Percentiles rank a stretch among this genome's conserved stretches.
These are phyloP conservation scores for Sepiola atlantica DNA, from an alignment of 2,888 invertebrate genomes.

Conservation along the genomic window DNA sequence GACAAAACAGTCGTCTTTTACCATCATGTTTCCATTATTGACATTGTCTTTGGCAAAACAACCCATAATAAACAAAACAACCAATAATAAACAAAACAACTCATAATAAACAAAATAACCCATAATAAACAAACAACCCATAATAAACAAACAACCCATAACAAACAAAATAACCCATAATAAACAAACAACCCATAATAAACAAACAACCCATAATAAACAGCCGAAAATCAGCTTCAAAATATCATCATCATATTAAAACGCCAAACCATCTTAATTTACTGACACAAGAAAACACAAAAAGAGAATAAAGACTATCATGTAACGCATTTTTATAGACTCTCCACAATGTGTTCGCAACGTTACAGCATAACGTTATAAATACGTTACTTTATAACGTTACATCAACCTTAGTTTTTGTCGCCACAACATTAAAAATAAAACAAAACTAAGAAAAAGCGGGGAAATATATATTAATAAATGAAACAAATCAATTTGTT, in stretches of 20 bases:
- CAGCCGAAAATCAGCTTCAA: background rate
- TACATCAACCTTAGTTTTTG: too few relatives aligned
- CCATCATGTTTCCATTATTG: background rate
- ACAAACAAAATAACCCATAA: background rate
- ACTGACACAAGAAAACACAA: background rate
- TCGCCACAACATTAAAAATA: too few relatives aligned
- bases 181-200: background rate
- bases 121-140: background rate
- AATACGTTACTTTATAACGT: too few relatives aligned
- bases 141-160: background rate
- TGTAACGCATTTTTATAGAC: too few relatives aligned
- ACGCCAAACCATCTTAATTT: background rate
- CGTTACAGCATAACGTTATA: too few relatives aligned
- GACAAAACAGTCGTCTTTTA: background rate
- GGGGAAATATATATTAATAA: too few relatives aligned
- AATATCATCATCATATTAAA: background rate
- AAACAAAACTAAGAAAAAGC: too few relatives aligned
- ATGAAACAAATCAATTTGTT: too few relatives aligned
- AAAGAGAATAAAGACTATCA: too few relatives aligned
- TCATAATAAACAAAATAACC: background rate
- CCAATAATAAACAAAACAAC: background rate
- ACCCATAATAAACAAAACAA: background rate
- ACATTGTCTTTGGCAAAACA: background rate
- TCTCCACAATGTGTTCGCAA: too few relatives aligned
- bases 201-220: background rate